phyloP scores from a whole-genome alignment of 2,113 vertebrate genomes.

The Synodontis membranacea region DNA sequence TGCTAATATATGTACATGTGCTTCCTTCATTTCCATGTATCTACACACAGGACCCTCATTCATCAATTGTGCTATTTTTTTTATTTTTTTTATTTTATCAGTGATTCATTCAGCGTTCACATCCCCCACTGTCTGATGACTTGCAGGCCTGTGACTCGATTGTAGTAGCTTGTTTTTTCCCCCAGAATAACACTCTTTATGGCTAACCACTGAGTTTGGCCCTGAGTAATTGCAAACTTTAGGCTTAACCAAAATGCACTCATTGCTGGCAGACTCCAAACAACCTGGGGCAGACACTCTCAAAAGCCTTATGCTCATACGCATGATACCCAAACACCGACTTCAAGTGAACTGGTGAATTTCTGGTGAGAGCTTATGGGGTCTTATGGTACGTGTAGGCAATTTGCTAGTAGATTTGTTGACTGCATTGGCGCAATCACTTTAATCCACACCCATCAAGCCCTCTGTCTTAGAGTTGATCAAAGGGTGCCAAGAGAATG shows the following conservation, averaged over 20 bases:
- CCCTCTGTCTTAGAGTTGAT: neutral
- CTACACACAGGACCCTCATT: neutral
- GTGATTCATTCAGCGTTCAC: neutral
- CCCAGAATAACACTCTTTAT: neutral
- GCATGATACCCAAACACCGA: neutral
- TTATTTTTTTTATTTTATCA: neutral
- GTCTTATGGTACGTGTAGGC: neutral
- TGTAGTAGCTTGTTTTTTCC: neutral
- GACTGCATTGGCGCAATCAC: neutral
- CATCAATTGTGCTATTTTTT: neutral
- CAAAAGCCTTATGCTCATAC: neutral
- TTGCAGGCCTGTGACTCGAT: neutral
- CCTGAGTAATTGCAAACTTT: neutral
- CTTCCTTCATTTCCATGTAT: neutral
- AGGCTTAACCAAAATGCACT: neutral
- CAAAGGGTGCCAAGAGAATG: neutral
- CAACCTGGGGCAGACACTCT: neutral
- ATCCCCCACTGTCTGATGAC: neutral
- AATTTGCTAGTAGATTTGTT: neutral
- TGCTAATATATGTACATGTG: neutral
- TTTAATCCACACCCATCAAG: neutral
- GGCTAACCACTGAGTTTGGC: neutral
- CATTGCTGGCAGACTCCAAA: neutral
- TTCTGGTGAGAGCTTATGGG: neutral
- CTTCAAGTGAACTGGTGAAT: neutral